Percentiles rank a stretch among this genome's conserved stretches.
phyloP scores from a whole-genome alignment of 1,140 invertebrate species.

The Sinella curviseta region DNA sequence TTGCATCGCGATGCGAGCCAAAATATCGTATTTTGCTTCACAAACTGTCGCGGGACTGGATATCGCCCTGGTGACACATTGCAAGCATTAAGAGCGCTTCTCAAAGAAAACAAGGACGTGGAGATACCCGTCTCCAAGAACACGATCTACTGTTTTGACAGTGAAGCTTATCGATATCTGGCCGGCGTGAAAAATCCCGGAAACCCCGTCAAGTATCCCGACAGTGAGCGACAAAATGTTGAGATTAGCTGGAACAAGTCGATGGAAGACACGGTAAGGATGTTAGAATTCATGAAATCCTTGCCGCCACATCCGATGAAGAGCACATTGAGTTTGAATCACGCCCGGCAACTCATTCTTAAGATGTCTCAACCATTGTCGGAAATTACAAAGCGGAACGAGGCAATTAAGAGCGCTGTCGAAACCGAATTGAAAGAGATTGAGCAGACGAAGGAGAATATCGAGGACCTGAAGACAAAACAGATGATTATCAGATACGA shows the following conservation, averaged over 20 bases:
- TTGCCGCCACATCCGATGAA: constrained; percentile 31
- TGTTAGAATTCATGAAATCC: background rate
- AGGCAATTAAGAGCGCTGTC: too few relatives aligned
- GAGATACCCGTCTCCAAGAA: constrained; percentile 20
- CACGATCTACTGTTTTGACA: constrained; percentile 43
- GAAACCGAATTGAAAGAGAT: too few relatives aligned
- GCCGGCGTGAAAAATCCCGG: constrained; percentile 20
- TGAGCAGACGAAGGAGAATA: background rate
- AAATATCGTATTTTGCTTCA: constrained; percentile 51
- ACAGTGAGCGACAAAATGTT: constrained; percentile 5
- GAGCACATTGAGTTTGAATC: constrained; percentile 38
- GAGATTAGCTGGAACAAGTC: constrained; percentile 29
- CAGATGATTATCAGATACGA: background rate
- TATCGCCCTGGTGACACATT: constrained; percentile 44
- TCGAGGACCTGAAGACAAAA: background rate
- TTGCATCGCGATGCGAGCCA: constrained; percentile 47
- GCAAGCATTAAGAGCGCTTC: constrained; percentile 10
- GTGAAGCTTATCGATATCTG: constrained; percentile 43
- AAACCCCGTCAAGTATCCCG: constrained; percentile 24
- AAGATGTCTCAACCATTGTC: constrained; percentile 3
- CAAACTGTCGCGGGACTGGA: constrained; percentile 43
- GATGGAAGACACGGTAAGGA: background rate
- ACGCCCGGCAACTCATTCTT: constrained; percentile 27
- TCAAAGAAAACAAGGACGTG: constrained; percentile 27
- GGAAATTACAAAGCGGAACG: background rate